Percentiles rank a stretch among this genome's conserved stretches.
phyloP scores from a whole-genome alignment of 2,888 invertebrate species.

The Meandrusa payeni region DNA sequence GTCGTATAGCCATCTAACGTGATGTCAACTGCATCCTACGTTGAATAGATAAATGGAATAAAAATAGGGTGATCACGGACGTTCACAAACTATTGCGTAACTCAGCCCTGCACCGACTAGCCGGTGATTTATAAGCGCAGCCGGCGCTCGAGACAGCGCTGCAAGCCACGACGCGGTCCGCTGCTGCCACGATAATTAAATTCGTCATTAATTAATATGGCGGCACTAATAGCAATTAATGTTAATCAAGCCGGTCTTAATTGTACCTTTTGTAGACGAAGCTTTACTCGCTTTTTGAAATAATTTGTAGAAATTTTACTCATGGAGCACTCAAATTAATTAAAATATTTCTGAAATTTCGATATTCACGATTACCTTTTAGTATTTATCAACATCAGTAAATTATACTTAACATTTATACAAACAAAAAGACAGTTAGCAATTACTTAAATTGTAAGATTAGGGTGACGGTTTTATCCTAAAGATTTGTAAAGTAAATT shows the following conservation, averaged over 20 bases:
- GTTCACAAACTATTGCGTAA: constrained; percentile 63
- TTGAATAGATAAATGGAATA: constrained; percentile 34
- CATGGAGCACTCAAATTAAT: too few relatives aligned
- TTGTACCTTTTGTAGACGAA: not conserved
- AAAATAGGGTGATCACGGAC: constrained; percentile 47
- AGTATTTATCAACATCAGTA: too few relatives aligned
- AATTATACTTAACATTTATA: too few relatives aligned
- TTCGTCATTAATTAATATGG: constrained; percentile 41
- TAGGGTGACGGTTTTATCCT: too few relatives aligned
- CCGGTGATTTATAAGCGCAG: constrained; percentile 14
- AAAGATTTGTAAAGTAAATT: too few relatives aligned
- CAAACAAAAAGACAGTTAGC: too few relatives aligned
- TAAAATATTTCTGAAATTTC: too few relatives aligned
- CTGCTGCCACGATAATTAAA: constrained; percentile 66
- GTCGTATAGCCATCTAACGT: constrained; percentile 9
- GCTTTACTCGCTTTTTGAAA: too few relatives aligned
- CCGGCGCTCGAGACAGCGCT: constrained; percentile 17
- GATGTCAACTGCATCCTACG: constrained; percentile 26
- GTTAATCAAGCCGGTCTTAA: constrained; percentile 15
- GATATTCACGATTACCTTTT: too few relatives aligned
- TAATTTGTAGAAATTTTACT: not conserved
- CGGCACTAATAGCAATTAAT: constrained; percentile 19
- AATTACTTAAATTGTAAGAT: too few relatives aligned
- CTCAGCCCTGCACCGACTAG: constrained; percentile 34
- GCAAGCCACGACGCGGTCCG: constrained; percentile 38